These are phyloP conservation scores for Sebastes trivittatus DNA, from an alignment of 2,797 vertebrate genomes.

Conservation along the genomic window DNA sequence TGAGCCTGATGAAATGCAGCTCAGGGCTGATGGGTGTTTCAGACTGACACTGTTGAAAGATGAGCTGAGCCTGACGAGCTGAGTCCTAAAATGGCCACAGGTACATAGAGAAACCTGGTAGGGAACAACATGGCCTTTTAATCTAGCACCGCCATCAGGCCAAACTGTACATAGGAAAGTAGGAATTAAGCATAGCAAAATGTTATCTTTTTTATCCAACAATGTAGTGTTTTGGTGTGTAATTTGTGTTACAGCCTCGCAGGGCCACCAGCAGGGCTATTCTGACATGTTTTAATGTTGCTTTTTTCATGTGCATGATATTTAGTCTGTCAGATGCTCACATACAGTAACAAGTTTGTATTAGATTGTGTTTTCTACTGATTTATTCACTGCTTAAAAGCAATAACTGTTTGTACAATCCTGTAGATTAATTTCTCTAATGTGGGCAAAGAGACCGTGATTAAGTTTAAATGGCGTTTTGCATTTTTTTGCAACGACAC, in stretches of 20 bases:
- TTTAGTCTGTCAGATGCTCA: neutral
- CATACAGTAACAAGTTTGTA: neutral
- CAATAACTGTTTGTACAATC: neutral
- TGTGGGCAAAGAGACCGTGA: neutral
- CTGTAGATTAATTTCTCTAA: neutral
- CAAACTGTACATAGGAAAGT: neutral
- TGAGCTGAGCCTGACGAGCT: conserved; percentile 21
- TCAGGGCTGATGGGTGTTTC: neutral
- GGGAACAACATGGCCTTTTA: neutral
- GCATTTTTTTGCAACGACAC: neutral
- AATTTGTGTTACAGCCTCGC: neutral
- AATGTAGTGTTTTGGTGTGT: neutral
- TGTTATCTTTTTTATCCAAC: neutral
- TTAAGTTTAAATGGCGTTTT: neutral
- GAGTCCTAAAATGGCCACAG: conserved; percentile 29
- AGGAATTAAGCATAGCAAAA: neutral
- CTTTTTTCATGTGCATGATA: neutral
- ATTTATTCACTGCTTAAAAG: neutral
- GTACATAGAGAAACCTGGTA: neutral
- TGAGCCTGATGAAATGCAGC: neutral
- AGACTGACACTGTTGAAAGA: conserved; percentile 13
- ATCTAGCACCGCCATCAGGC: neutral
- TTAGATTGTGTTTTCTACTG: neutral
- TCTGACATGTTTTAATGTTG: neutral
- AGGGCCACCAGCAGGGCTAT: neutral